Evolutionary conservation across 2,888 invertebrate species (phyloP), one percentile per base, ranked within the genome.

Genomic region (Eristalis pertinax): DNA sequence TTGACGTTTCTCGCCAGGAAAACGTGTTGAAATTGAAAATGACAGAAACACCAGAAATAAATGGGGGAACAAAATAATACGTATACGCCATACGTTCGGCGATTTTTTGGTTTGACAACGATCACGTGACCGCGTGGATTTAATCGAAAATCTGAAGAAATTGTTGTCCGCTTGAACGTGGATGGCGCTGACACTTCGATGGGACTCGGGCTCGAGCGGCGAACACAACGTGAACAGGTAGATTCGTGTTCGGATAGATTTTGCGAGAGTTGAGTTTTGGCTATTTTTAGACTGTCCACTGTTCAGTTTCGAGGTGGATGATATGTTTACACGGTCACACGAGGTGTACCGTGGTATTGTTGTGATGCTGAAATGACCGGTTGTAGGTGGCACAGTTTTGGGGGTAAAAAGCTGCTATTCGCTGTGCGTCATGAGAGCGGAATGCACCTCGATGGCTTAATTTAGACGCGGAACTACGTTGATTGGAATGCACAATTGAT

Each of bases 21-120:
- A 85, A 85, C 85, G 82, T 77, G 82, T 85, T 85, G 67, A 63
- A 74, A 85, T 32, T 35, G 22, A 75, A 84, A 43, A 82, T 81
- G 75, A 77, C 69, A 69, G 69, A 73, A 77, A 62, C 15, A 19
- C 70, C 79, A 72, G 68, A 81, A 73, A 85, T 73, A 81, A n/a
- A 24, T 15, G 5, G 24, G 15, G 8, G 2, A 24, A 67, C 41
- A 64, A 75, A 67, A 67, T 29, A 65, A 56, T 76, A 72, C 63
- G 63, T 76, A 68, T 80, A 76, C 72, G 80, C 75, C 82, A 80
- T 72, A 70, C 75, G 10, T 1, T 32, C 32, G 32, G 32, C 32
- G 32, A 1, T 8, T 32, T 29, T 29, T 32, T 4, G 32, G 0
- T 19, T 75, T 35, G 75, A 60, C 67, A 67, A 43, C 38, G 10